Percentiles rank a stretch among this genome's conserved stretches.
Evolutionary conservation across 2,888 invertebrate species (phyloP).

Genomic region (Allygus modestus): DNA sequence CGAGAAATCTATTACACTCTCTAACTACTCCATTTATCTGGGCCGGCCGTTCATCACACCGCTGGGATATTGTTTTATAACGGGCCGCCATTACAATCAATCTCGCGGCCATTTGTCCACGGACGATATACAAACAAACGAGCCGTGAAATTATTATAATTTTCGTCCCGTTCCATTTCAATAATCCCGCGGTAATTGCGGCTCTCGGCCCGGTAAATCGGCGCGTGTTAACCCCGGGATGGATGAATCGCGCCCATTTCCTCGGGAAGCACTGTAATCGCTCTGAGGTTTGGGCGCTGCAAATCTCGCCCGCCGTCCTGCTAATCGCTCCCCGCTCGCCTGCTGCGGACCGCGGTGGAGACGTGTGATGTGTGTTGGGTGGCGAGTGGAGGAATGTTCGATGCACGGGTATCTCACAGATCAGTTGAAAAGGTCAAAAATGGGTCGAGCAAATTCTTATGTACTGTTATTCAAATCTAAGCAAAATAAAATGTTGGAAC

Average conservation of each 20-base stretch:
- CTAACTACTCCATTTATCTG: slow-evolving; percentile 57
- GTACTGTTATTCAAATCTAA: too few species aligned
- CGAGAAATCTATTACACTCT: slow-evolving; percentile 67
- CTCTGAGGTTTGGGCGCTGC: background rate
- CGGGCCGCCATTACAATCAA: slow-evolving; percentile 37
- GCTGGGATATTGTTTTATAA: slow-evolving; percentile 40
- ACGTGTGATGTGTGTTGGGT: too few species aligned
- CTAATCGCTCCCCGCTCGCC: slow-evolving; percentile 3
- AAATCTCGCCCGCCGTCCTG: background rate
- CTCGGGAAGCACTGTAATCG: too few species aligned
- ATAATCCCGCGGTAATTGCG: slow-evolving; percentile 31
- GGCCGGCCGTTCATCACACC: slow-evolving; percentile 16
- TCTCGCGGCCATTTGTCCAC: too few species aligned
- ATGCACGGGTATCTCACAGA: too few species aligned
- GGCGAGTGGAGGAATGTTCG: too few species aligned
- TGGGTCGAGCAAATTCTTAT: too few species aligned
- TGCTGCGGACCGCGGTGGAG: too few species aligned
- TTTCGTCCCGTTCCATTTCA: slow-evolving; percentile 34
- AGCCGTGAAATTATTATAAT: slow-evolving; percentile 47
- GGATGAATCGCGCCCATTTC: slow-evolving; percentile 11
- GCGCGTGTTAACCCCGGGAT: background rate
- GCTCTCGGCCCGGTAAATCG: slow-evolving; percentile 3
- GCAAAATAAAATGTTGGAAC: too few species aligned
- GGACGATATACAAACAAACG: slow-evolving; percentile 39
- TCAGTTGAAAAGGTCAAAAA: too few species aligned